Conservation (phyloP, 2,797 vertebrate genomes). For the Danio jaintianensis region DNA sequence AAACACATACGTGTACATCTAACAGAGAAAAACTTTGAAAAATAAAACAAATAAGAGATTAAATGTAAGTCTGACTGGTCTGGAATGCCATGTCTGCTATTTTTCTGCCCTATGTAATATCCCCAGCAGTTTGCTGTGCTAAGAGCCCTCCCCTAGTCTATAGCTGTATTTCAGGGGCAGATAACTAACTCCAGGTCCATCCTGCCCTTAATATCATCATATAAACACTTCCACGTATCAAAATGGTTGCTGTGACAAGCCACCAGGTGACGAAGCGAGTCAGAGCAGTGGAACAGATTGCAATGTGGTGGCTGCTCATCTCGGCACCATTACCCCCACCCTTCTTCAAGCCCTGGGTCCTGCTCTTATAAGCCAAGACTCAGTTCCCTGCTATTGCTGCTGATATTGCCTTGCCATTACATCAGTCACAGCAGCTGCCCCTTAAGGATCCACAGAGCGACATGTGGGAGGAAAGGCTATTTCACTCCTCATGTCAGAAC, state of each 20-base stretch:
- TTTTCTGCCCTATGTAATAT: constrained; percentile 66
- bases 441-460: neutral
- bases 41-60: constrained; percentile 34
- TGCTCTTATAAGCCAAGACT: constrained; percentile 60
- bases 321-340: constrained; percentile 55
- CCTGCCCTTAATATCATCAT: constrained; percentile 73
- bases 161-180: constrained; percentile 57
- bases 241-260: constrained; percentile 59
- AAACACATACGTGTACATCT: neutral
- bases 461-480: constrained; percentile 40
- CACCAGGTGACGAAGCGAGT: constrained; percentile 60
- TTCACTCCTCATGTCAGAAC: constrained; percentile 30
- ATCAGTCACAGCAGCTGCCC: constrained; percentile 64
- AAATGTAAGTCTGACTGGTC: constrained; percentile 19
- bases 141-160: constrained; percentile 62
- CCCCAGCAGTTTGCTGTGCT: constrained; percentile 22
- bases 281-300: constrained; percentile 75
- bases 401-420: constrained; percentile 73
- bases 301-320: constrained; percentile 54
- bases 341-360: constrained; percentile 55
- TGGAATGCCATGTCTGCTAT: constrained; percentile 55
- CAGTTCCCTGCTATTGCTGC: constrained; percentile 67
- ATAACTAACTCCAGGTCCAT: constrained; percentile 76
- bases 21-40: constrained; percentile 26
- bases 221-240: constrained; percentile 67